Percentiles rank a stretch among this genome's conserved stretches.
These are phyloP conservation scores for Melieria omissa DNA, from an alignment of 2,888 invertebrate species.

Conservation along the genomic window DNA sequence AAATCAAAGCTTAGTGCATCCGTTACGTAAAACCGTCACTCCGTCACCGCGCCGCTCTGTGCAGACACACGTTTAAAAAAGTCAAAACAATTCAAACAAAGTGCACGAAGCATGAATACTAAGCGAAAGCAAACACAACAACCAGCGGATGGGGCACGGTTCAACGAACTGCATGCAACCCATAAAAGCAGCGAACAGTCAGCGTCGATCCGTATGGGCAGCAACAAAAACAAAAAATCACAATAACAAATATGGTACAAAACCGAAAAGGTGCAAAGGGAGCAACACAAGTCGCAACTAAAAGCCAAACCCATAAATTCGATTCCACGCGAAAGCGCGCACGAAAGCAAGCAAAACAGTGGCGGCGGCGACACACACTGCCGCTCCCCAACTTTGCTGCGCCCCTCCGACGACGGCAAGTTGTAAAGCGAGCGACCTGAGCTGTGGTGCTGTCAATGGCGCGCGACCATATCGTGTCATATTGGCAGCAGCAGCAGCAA, in stretches of 20 bases:
- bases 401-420: background rate
- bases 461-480: background rate
- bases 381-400: background rate
- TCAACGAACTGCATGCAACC: conserved; percentile 18
- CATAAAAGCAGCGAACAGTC: too few relatives aligned
- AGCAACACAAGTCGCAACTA: conserved; percentile 25
- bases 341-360: background rate
- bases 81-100: conserved; percentile 29
- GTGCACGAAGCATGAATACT: conserved; percentile 17
- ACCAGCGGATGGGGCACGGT: conserved; percentile 16
- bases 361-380: background rate
- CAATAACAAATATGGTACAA: background rate
- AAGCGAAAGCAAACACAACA: background rate
- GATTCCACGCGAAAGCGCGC: conserved; percentile 17
- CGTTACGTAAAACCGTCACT: conserved; percentile 8
- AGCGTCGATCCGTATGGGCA: too few relatives aligned
- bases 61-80: conserved; percentile 16
- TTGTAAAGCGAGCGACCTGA: background rate
- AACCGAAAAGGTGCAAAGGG: background rate
- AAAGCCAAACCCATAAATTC: conserved; percentile 35
- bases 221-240: background rate
- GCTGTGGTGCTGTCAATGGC: background rate
- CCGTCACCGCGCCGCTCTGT: background rate
- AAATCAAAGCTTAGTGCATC: conserved; percentile 22
- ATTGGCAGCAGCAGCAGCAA: too few relatives aligned